Percentiles rank a stretch among this genome's conserved stretches.
phyloP scores from a whole-genome alignment of 2,797 vertebrate species.

The Epinephelus malabaricus region DNA sequence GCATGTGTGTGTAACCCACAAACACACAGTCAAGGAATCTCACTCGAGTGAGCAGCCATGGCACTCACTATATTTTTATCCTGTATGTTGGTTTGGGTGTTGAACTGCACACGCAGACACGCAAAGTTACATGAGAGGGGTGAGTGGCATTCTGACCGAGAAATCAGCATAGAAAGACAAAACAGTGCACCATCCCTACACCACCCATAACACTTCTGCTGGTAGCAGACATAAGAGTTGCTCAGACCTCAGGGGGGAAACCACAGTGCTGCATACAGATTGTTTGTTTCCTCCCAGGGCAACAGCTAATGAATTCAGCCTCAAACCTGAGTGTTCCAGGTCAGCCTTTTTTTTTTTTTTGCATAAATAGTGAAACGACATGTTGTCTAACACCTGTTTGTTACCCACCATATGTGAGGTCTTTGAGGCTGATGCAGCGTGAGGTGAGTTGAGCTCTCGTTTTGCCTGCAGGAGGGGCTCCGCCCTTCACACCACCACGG shows the following conservation, averaged over 20 bases:
- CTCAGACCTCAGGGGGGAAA: conserved; percentile 6
- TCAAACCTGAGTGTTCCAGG: not conserved
- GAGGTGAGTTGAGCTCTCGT: conserved; percentile 38
- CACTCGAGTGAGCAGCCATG: conserved; percentile 37
- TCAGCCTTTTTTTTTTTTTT: conserved; percentile 10
- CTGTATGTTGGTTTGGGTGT: conserved; percentile 16
- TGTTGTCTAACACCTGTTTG: conserved; percentile 79
- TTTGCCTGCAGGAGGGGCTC: conserved; percentile 74
- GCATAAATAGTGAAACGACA: conserved; percentile 26
- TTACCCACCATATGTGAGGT: conserved; percentile 34
- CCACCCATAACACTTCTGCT: conserved; percentile 21
- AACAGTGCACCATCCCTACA: conserved; percentile 22
- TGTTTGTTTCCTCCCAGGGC: conserved; percentile 42
- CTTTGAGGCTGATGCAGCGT: conserved; percentile 18
- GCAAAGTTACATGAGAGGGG: conserved; percentile 10
- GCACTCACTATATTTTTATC: conserved; percentile 53
- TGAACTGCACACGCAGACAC: conserved; percentile 18
- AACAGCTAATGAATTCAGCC: conserved; percentile 28
- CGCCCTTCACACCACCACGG: conserved; percentile 70
- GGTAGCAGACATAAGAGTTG: conserved; percentile 12
- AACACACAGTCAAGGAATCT: conserved; percentile 72
- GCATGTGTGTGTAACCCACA: conserved; percentile 54
- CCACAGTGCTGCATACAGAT: conserved; percentile 4
- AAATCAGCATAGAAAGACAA: conserved; percentile 20
- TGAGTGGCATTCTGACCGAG: conserved; percentile 5